These are phyloP conservation scores for Monodelphis domestica DNA, from an alignment of 2,797 vertebrate species.

Conservation along the genomic window DNA sequence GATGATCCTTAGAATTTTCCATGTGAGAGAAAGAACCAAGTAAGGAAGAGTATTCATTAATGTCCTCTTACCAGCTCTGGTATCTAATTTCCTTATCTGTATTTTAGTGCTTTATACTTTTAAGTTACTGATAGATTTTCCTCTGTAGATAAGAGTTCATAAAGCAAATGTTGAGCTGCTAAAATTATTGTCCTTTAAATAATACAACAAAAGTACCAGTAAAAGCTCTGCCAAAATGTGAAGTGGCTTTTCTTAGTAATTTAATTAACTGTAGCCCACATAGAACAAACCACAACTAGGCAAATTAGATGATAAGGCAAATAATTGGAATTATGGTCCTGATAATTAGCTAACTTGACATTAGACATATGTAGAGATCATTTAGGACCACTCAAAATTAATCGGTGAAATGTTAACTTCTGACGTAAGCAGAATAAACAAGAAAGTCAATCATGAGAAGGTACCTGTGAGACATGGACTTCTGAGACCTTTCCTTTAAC, in stretches of 20 bases:
- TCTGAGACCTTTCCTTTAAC: conserved; percentile 25
- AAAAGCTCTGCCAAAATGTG: neutral
- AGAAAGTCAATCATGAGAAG: neutral
- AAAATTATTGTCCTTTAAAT: neutral
- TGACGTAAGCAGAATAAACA: neutral
- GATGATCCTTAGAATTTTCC: conserved; percentile 19
- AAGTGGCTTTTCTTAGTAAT: conserved; percentile 11
- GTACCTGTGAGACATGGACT: neutral
- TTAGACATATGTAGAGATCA: neutral
- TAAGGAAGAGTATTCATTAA: conserved; percentile 16
- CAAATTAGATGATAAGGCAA: conserved; percentile 8
- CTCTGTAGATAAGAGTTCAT: conserved; percentile 4
- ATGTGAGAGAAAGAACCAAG: conserved; percentile 30
- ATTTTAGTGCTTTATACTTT: neutral
- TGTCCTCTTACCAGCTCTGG: neutral
- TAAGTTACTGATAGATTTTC: neutral
- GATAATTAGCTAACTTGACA: neutral
- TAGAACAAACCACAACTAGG: neutral
- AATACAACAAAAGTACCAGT: neutral
- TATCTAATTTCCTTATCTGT: neutral
- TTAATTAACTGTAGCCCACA: conserved; percentile 18
- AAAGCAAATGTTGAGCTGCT: neutral
- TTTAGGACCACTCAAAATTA: conserved; percentile 15
- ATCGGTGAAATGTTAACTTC: neutral
- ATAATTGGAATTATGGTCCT: conserved; percentile 2